Evolutionary conservation across 2,797 vertebrate species (phyloP), one percentile per base, ranked within the genome.

Genomic region (Cossypha polioptera): DNA sequence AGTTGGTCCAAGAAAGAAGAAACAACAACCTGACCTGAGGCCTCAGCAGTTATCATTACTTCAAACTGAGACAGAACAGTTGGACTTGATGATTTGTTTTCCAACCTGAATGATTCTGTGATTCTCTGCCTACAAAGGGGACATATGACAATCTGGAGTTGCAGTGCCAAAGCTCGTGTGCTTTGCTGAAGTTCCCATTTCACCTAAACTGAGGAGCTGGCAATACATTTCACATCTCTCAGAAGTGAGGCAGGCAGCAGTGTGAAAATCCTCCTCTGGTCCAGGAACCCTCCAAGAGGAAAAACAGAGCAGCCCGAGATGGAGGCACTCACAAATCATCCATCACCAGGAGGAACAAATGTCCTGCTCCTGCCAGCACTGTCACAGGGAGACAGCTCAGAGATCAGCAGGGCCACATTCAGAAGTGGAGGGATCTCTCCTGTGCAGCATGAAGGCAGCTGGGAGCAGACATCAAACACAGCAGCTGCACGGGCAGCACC

Each of bases 301-400:
- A 80, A 83, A 72, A 21, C 33, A 55, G 36, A 79, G 25, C 51
- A 67, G 73, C 40, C 7, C 0, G 0, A 53, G 38, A 31, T 0
- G 0, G 8, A 76, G 55, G 31, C n/a, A 10, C 62, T 57, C 24
- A 19, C 42, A 51, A 54, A 62, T 24, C 8, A 0, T 59, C 59
- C 62, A 51, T 50, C 51, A 45, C 24, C 67, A 82, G 55, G n/a
- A 78, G 47, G 51, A 90, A 15, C 28, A 54, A 79, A 45, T 1
- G 26, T 42, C 62, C 55, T 73, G 47, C 38, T 75, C 50, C 72
- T 45, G 51, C 54, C 85, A 82, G 61, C 62, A 91, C 67, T 53
- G 42, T 45, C 75, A n/a, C 26, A 58, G 24, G 51, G 20, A 63
- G 75, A 36, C 51, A 67, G 71, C 78, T 61, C 78, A 58, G 79